Conservation (phyloP, 2,888 invertebrate genomes). For the Serrognathus titanus region DNA sequence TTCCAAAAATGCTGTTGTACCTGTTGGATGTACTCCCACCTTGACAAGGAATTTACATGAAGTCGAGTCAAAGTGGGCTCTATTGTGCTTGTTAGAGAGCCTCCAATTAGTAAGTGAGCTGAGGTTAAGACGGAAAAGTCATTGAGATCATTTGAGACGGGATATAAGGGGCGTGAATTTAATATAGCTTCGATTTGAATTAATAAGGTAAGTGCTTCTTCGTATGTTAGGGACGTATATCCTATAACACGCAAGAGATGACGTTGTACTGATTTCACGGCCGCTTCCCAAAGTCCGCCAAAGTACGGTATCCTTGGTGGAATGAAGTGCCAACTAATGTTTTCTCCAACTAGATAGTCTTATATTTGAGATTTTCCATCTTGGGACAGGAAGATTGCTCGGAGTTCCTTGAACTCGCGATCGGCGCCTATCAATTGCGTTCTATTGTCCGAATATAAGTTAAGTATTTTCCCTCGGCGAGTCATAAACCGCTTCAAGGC, state of each 20-base stretch:
- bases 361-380: too few species aligned
- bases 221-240: slow-evolving; percentile 23
- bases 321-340: too few species aligned
- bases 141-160: slow-evolving; percentile 25
- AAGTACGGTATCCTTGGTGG: slow-evolving; percentile 28
- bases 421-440: slow-evolving; percentile 36
- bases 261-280: slow-evolving; percentile 30
- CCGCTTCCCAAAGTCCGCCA: slow-evolving; percentile 36
- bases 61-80: slow-evolving; percentile 14
- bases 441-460: slow-evolving; percentile 35
- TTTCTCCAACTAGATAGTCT: too few species aligned
- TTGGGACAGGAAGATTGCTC: too few species aligned
- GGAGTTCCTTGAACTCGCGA: slow-evolving; percentile 16
- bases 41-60: slow-evolving; percentile 3
- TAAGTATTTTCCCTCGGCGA: slow-evolving; percentile 27
- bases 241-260: slow-evolving; percentile 27
- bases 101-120: slow-evolving; percentile 29
- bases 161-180: slow-evolving; percentile 32
- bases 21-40: slow-evolving; percentile 25
- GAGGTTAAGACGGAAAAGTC: slow-evolving; percentile 18
- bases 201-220: slow-evolving; percentile 31
- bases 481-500: slow-evolving; percentile 34
- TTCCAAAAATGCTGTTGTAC: slow-evolving; percentile 24
- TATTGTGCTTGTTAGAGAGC: slow-evolving; percentile 19
- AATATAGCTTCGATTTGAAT: slow-evolving; percentile 32